phyloP scores from a whole-genome alignment of 2,113 vertebrate genomes.

The Scopus umbretta region DNA sequence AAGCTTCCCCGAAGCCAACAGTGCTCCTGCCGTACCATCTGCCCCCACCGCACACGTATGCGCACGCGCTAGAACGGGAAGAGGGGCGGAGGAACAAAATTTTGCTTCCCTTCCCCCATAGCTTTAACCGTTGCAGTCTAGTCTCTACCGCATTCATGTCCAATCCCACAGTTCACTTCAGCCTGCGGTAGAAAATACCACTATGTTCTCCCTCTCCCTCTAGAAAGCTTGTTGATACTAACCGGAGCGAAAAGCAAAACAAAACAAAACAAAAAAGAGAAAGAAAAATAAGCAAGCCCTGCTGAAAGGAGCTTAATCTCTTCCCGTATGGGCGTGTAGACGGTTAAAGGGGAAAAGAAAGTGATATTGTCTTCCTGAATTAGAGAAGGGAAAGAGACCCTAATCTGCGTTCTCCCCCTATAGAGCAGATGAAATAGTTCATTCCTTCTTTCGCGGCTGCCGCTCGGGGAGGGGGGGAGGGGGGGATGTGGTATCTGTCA shows the following conservation, averaged over 20 bases:
- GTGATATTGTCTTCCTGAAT: background rate
- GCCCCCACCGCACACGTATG: background rate
- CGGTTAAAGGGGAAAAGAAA: background rate
- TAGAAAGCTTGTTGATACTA: background rate
- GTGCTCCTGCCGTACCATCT: background rate
- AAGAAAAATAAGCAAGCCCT: background rate
- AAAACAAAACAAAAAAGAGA: background rate
- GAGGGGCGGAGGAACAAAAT: background rate
- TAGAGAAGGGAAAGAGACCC: background rate
- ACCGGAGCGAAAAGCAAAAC: background rate
- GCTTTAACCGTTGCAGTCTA: background rate
- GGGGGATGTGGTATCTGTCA: background rate
- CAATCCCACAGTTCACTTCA: background rate
- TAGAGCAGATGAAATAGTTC: background rate
- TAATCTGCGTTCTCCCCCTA: background rate
- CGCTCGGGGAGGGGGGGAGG: background rate
- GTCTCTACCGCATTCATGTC: background rate
- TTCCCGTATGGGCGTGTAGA: background rate
- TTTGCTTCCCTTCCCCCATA: background rate
- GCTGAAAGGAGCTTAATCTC: background rate
- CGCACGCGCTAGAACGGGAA: background rate
- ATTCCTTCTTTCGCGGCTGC: background rate
- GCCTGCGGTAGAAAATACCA: background rate
- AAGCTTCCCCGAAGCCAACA: background rate
- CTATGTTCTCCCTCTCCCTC: background rate